Base-by-base conservation (phyloP, 2,888 invertebrate species). In the Sacculina carcini region DNA sequence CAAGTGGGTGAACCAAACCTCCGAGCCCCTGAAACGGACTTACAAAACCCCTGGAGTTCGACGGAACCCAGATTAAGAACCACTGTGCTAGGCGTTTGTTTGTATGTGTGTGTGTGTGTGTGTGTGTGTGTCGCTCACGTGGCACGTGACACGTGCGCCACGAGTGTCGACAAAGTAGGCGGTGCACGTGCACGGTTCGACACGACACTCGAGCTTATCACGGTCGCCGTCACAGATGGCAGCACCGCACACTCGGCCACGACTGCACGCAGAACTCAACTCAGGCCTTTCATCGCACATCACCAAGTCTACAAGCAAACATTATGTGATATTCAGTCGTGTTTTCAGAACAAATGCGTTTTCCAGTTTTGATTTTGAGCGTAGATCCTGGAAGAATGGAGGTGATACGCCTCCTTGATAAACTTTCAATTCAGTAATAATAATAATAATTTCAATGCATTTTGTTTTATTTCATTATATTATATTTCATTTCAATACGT, bases 101-200 rank as follows among this genome's bases (percentile, higher is more conserved):
- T n/a, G n/a, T n/a, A n/a, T n/a, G n/a, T n/a, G n/a, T n/a, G n/a
- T n/a, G n/a, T n/a, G n/a, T n/a, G n/a, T n/a, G n/a, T n/a, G n/a
- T n/a, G n/a, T n/a, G n/a, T n/a, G n/a, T n/a, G n/a, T n/a, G n/a
- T n/a, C n/a, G n/a, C n/a, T n/a, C 31, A 36, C 31, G 26, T 52
- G 54, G 44, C 56, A 56, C 9, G 49, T 29, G 9, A 55, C 42
- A 3, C 51, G 49, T 21, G 48, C 52, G n/a, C 53, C 56, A n/a
- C 51, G 48, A 16, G 52, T 51, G 52, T 61, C 58, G 24, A 58
- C 54, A 53, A 59, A 61, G 42, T 52, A 48, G 16, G 59, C 51
- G 16, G 56, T 53, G 51, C 64, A 64, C 14, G 61, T 58, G 56
- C 64, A 64, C 14, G 64, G 62, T 46, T 64, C 63, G 1, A 62